Conservation (phyloP, 2,888 invertebrate genomes). For the Darwinula stevensoni region DNA sequence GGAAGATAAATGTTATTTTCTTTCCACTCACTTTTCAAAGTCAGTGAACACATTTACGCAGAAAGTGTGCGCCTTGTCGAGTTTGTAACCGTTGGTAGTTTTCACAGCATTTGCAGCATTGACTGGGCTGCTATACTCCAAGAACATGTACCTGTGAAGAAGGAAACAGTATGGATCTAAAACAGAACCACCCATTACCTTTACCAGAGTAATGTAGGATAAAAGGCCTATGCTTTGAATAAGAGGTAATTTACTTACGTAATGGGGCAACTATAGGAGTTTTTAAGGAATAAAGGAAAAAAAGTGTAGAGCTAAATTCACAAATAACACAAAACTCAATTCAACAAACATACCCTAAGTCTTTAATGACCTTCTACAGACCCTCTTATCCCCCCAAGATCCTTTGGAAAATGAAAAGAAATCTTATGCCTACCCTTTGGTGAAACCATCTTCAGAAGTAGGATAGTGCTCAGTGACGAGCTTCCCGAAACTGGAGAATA, state of each 20-base stretch:
- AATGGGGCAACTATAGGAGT: background rate
- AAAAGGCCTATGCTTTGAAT: slow-evolving; percentile 1
- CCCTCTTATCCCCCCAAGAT: too few species aligned
- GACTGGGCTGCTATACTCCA: slow-evolving; percentile 56
- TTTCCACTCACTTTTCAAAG: slow-evolving; percentile 46
- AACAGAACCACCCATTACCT: slow-evolving; percentile 1
- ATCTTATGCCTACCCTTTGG: slow-evolving; percentile 33
- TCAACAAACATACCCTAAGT: too few species aligned
- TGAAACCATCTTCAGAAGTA: slow-evolving; percentile 42
- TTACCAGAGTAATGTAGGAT: background rate
- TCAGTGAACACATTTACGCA: slow-evolving; percentile 78
- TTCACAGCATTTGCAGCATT: slow-evolving; percentile 70
- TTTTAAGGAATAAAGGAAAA: slow-evolving; percentile 3
- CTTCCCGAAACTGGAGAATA: slow-evolving; percentile 55
- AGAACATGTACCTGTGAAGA: slow-evolving; percentile 45
- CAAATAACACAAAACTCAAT: too few species aligned
- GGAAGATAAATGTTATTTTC: slow-evolving; percentile 6
- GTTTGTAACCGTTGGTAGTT: slow-evolving; percentile 60
- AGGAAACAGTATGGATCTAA: slow-evolving; percentile 3
- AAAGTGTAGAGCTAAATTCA: slow-evolving; percentile 5
- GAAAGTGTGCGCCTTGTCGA: slow-evolving; percentile 87
- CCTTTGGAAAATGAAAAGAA: too few species aligned
- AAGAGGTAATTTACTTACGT: slow-evolving; percentile 4
- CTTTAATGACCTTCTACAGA: too few species aligned
- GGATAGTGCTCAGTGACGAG: slow-evolving; percentile 76